Percentiles rank a stretch among this genome's conserved stretches.
phyloP scores from a whole-genome alignment of 1,140 invertebrate species.

The Cyphomyrmex costatus region DNA sequence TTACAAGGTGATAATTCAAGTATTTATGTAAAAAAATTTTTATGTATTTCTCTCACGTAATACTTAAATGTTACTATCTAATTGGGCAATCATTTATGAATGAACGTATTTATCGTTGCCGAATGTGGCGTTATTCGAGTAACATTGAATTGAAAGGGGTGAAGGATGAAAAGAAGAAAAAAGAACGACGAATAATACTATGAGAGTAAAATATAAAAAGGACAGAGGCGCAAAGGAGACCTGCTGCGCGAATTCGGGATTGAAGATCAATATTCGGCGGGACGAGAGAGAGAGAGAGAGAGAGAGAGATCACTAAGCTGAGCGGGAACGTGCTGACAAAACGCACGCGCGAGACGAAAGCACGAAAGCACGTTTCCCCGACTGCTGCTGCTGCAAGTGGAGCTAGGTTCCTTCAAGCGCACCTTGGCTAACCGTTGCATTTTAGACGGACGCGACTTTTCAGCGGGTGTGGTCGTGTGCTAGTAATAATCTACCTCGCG shows the following conservation, averaged over 20 bases:
- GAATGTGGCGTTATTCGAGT: not conserved
- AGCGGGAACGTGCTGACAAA: slow-evolving; percentile 57
- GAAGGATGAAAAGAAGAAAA: not conserved
- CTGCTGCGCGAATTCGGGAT: slow-evolving; percentile 63
- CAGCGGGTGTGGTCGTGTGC: slow-evolving; percentile 47
- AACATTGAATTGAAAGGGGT: not conserved
- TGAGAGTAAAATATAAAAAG: not conserved
- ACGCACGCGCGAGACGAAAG: slow-evolving; percentile 73
- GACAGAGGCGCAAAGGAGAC: not conserved
- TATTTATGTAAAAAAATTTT: not conserved
- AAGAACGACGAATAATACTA: not conserved
- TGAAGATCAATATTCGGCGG: slow-evolving; percentile 76
- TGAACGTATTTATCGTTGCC: not conserved
- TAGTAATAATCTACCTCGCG: too few relatives aligned
- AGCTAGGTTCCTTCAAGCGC: slow-evolving; percentile 47
- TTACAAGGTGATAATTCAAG: not conserved
- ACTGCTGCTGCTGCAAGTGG: slow-evolving; percentile 47
- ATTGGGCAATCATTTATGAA: not conserved
- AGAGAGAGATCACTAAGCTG: slow-evolving; percentile 56
- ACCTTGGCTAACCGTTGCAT: slow-evolving; percentile 21
- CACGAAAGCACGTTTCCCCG: slow-evolving; percentile 29
- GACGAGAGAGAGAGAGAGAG: slow-evolving; percentile 60
- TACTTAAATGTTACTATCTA: not conserved
- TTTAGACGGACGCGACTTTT: slow-evolving; percentile 48
- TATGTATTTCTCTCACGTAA: too few relatives aligned